Base-by-base conservation (phyloP, 2,797 vertebrate species). In the Alcedo atthis region DNA sequence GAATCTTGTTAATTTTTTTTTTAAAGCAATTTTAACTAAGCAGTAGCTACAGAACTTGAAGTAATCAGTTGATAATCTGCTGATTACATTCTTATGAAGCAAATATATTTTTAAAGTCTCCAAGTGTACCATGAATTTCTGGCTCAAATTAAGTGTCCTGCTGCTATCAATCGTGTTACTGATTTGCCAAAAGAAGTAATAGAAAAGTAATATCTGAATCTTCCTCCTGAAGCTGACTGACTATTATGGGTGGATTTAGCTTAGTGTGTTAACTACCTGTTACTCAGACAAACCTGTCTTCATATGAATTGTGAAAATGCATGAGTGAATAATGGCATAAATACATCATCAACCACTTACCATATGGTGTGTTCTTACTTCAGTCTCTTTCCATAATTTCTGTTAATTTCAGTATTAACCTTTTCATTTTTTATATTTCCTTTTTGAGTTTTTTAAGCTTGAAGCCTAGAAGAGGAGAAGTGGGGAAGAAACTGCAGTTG, bases 281-380 rank as follows among this genome's bases (percentile, higher is more conserved):
- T 90, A 92, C 92, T 94, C 93, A 66, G 93, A 81, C 79, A 92
- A 96, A 53, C 53, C 43, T 84, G 79, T 70, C 75, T 73, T 82
- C 51, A 30, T 94, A 71, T 10, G 73, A 71, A 73, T 83, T 95
- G 87, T 94, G 87, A 81, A 92, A 96, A 79, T 96, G 74, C 85
- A 92, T 94, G 89, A 89, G 33, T 74, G 59, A 95, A 69, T 94
- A 83, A 77, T 37, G 84, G 28, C 85, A 84, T 90, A 96, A 97
- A 95, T 93, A 94, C 66, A 91, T 71, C 89, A 80, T 73, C 82
- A 81, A 14, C 71, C 71, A 71, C 68, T 89, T 82, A 25, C 1
- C 49, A 24, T 79, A 49, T 3, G 3, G 40, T 25, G 81, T 90
- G 62, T 78, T 9, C 40, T 78, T 94, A 55, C 63, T 92, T 81